phyloP scores from a whole-genome alignment of 2,888 invertebrate genomes.

The Lasioglossum lativentre region DNA sequence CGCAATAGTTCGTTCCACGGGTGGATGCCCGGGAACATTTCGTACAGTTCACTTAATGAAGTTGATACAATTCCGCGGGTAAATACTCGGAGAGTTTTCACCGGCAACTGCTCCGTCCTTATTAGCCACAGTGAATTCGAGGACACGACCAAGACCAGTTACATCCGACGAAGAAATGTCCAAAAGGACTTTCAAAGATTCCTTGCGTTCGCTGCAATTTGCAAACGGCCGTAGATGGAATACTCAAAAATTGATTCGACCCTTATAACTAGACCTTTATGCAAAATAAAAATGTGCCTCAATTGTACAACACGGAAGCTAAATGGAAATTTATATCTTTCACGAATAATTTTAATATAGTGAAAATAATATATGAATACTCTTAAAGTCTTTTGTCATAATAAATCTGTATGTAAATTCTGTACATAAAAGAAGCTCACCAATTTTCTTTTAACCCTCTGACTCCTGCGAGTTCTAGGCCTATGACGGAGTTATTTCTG shows the following conservation, averaged over 20 bases:
- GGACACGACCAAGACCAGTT: not conserved
- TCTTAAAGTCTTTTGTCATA: no score
- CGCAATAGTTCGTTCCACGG: not conserved
- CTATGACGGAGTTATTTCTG: no score
- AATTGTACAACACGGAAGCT: no score
- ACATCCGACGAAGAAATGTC: not conserved
- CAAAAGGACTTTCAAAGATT: not conserved
- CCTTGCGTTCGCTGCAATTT: not conserved
- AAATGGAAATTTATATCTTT: no score
- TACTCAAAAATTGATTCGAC: not conserved
- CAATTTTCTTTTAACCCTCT: not conserved
- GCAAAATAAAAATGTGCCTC: no score
- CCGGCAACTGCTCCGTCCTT: not conserved
- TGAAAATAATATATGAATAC: no score
- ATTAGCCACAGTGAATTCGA: not conserved
- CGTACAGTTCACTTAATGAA: not conserved
- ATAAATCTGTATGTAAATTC: no score
- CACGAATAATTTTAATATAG: no score
- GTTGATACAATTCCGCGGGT: constrained; percentile 3
- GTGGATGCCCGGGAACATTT: not conserved
- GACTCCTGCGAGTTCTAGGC: no score
- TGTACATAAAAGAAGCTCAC: not conserved
- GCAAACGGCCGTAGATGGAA: not conserved
- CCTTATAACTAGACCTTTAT: no score
- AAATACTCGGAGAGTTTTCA: not conserved